Evolutionary conservation across 2,113 vertebrate genomes (phyloP), one percentile per base, ranked within the genome.

Genomic region (Raja brachyura): DNA sequence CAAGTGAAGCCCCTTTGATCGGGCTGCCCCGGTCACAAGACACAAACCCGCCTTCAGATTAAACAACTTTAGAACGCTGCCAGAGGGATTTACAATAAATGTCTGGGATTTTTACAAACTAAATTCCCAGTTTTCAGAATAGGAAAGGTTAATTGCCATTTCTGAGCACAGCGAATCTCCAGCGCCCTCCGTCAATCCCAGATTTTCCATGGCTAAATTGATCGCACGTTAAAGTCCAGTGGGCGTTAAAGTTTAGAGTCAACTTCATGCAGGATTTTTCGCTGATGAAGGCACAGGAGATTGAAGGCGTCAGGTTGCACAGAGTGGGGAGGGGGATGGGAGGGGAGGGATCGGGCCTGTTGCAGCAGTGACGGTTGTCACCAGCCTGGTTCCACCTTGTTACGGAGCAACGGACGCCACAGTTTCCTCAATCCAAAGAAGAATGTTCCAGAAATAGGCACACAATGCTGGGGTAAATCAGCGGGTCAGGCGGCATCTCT

Each of bases 131-230:
- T 33, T 48, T 48, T 11, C 31, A 48, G 66, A 85, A 56, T 28
- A 85, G 59, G 20, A 54, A 92, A 31, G 11, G 20, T 3, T 48
- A 92, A 74, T 48, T 92, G 39, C 20, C 39, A 92, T 92, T 92
- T 92, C 90, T 73, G 90, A 70, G 88, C 33, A 90, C n/a, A 90
- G 66, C 48, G 16, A 68, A 39, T 39, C 88, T 90, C 20, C 61
- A 10, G 33, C 25, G 48, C 33, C 63, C 28, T 25, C 31, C 6
- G 54, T 92, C 39, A 25, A 70, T 68, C 61, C 39, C n/a, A 59
- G 5, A 68, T n/a, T 74, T 92, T 48, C 20, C 90, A 48, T 74
- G 39, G 22, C 31, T 73, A 54, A 70, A 31, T 73, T 73, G 20
- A 74, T 22, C 22, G 4, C 61, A 90, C 4, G 33, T 70, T 70